A percentile compares a stretch with the other conserved stretches of the same genome.
Evolutionary conservation across 2,888 invertebrate genomes (phyloP).

Genomic region (Caenorhabditis angaria): DNA sequence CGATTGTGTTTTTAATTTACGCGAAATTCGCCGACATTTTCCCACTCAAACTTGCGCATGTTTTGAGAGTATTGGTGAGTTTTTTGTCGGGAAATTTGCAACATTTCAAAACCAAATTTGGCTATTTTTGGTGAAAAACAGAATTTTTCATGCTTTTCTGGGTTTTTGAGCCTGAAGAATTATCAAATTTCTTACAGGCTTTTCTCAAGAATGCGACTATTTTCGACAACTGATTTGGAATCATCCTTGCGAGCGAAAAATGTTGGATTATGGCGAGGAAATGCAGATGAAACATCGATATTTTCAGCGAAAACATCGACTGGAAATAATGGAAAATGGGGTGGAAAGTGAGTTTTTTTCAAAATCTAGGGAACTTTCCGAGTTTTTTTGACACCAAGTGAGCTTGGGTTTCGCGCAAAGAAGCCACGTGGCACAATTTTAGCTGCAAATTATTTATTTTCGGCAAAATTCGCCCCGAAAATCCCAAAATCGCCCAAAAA

Average conservation of each 20-base stretch:
- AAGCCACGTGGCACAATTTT: no score
- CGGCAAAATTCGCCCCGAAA: no score
- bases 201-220: slow-evolving; percentile 49
- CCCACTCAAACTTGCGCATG: slow-evolving; percentile 41
- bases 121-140: no score
- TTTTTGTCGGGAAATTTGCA: background rate
- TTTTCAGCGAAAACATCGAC: no score
- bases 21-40: slow-evolving; percentile 35
- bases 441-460: no score
- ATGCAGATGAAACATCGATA: slow-evolving; percentile 22
- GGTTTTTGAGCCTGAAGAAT: background rate
- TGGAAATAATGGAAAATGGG: no score
- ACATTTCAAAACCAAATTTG: slow-evolving; percentile 9
- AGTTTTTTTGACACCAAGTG: no score
- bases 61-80: slow-evolving; percentile 47
- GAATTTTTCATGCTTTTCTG: slow-evolving; percentile 1
- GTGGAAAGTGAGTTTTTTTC: no score
- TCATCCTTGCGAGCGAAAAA: slow-evolving; percentile 53
- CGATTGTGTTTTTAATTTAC: slow-evolving; percentile 50
- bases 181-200: slow-evolving; percentile 27
- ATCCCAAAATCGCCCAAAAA: no score
- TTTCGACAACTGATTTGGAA: slow-evolving; percentile 55
- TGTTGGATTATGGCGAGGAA: slow-evolving; percentile 44
- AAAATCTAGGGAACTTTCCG: no score
- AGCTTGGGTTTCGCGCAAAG: no score